Evolutionary conservation across 2,888 invertebrate genomes (phyloP), one percentile per base, ranked within the genome.

Genomic region (Apotomis betuletana): DNA sequence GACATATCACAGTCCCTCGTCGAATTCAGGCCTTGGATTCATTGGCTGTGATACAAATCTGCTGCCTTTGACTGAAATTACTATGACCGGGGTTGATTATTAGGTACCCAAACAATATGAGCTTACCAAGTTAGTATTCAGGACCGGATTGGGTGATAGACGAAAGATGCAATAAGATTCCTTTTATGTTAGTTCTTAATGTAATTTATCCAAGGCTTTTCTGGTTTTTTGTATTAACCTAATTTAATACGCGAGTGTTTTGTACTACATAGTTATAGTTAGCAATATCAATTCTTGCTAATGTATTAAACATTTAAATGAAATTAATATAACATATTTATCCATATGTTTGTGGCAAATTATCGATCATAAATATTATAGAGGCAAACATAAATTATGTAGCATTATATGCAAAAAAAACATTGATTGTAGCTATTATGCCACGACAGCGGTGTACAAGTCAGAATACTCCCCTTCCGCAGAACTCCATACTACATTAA

Each of bases 21-120:
- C 27, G 27, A 27, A 27, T 27, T 27, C 27, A 27, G 27, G 27
- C 27, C 27, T 27, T 27, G 27, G 83, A 87, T 87, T 85, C 85
- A 88, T 88, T 87, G 85, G 82, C 84, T 81, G 73, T 79, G 83
- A 83, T 84, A 87, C 85, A 83, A 83, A 84, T 85, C 83, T 86
- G 76, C 70, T 57, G 59, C 61, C 57, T 49, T 46, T 62, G 55
- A 52, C 41, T 49, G 15, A 61, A 63, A 54, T 67, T 41, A 55
- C 59, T 55, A 67, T 46, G 51, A n/a, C 62, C 9, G 36, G 12
- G 36, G 15, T 9, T 59, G 59, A 38, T 9, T 44, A 60, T 59
- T 38, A n/a, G n/a, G n/a, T n/a, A n/a, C 27, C 27, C 27, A 2
- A 27, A 27, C 27, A 44, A 59, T 44, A 15, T 10, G 3, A 49